Percentiles rank a stretch among this genome's conserved stretches.
These are phyloP conservation scores for Microcebus lehilahytsara DNA, from an alignment of 2,113 vertebrate genomes.

Conservation along the genomic window DNA sequence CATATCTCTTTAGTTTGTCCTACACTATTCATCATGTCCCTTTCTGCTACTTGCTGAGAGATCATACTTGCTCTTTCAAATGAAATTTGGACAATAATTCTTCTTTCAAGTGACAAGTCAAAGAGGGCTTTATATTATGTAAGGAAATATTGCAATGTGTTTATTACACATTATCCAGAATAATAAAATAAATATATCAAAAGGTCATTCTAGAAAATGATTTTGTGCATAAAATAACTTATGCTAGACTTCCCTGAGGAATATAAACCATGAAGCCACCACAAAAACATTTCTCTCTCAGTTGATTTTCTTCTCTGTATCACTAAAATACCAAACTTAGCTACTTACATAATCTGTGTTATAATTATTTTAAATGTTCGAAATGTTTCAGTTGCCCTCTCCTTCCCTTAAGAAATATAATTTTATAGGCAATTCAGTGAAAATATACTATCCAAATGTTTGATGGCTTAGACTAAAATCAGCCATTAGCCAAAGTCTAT, in stretches of 20 bases:
- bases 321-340: conserved; percentile 20
- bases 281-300: conserved; percentile 20
- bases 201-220: conserved; percentile 41
- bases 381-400: conserved; percentile 35
- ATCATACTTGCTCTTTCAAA: conserved; percentile 39
- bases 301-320: conserved; percentile 48
- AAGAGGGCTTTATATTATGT: not conserved
- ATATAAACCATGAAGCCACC: conserved; percentile 23
- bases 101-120: conserved; percentile 20
- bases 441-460: conserved; percentile 37
- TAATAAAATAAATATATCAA: conserved; percentile 35
- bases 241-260: not conserved
- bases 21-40: not conserved
- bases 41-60: conserved; percentile 10
- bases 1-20: conserved; percentile 22
- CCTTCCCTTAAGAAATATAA: conserved; percentile 46
- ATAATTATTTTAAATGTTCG: conserved; percentile 21
- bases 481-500: conserved; percentile 18
- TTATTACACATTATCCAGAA: conserved; percentile 30
- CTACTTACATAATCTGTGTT: not conserved
- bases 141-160: conserved; percentile 25
- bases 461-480: conserved; percentile 10
- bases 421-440: conserved; percentile 40
- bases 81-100: conserved; percentile 36
- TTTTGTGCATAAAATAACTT: conserved; percentile 21